phyloP scores from a whole-genome alignment of 2,113 vertebrate genomes.

The Bagarius yarrelli region DNA sequence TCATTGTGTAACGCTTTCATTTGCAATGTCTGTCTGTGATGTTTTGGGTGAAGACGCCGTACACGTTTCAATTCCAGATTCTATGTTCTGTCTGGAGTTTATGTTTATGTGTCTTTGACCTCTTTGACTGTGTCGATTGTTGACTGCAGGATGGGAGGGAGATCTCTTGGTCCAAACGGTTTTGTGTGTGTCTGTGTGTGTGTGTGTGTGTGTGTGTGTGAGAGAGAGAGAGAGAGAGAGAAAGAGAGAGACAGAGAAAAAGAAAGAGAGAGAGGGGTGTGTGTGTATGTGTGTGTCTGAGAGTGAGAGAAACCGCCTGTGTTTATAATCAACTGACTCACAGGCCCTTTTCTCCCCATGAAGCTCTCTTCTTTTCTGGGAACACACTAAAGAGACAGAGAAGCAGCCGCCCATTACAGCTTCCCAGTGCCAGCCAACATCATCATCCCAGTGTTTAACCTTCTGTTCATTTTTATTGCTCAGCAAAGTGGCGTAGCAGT shows the following conservation, averaged over 20 bases:
- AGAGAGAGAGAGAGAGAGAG: not conserved
- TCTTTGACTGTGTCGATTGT: slow-evolving; percentile 11
- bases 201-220: not conserved
- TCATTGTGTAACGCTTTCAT: not conserved
- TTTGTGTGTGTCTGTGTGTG: slow-evolving; percentile 5
- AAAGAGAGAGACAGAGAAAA: not conserved
- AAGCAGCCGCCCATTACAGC: not conserved
- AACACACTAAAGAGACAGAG: not conserved
- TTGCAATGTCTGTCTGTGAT: not conserved
- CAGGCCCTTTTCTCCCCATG: slow-evolving; percentile 13
- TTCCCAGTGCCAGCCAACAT: not conserved
- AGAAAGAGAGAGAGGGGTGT: not conserved
- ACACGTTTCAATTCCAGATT: not conserved
- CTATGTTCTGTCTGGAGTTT: not conserved
- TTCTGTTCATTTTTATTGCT: slow-evolving; percentile 13
- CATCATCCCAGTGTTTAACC: not conserved
- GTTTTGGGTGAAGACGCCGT: not conserved
- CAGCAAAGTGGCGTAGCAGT: not conserved
- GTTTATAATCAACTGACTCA: slow-evolving; percentile 23
- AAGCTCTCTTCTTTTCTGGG: slow-evolving; percentile 25
- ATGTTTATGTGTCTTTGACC: slow-evolving; percentile 26
- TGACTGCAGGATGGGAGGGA: slow-evolving; percentile 1
- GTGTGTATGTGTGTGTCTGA: slow-evolving; percentile 17
- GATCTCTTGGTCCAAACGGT: not conserved
- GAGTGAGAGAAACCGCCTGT: slow-evolving; percentile 53